A percentile compares a stretch with the other conserved stretches of the same genome.
Conservation (phyloP, 2,888 invertebrate species). For the Itoplectis maculator region DNA sequence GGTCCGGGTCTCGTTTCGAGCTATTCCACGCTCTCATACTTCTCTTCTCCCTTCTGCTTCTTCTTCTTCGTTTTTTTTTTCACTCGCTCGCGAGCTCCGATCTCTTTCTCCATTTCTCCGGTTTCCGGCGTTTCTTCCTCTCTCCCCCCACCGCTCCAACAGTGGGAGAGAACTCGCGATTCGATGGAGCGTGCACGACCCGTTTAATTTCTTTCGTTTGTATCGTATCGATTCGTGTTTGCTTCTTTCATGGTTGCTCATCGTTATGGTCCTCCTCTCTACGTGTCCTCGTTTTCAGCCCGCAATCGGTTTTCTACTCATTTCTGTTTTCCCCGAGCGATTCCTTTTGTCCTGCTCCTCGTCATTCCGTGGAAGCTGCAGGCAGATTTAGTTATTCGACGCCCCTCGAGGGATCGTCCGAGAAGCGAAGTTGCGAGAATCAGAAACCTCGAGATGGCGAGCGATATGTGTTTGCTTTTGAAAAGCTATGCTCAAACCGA, state of each 20-base stretch:
- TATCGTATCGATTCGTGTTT: conserved; percentile 64
- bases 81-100: conserved; percentile 20
- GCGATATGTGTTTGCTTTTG: no score
- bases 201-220: conserved; percentile 68
- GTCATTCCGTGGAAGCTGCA: not conserved
- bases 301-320: conserved; percentile 49
- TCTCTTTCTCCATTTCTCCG: conserved; percentile 49
- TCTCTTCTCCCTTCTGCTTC: conserved; percentile 61
- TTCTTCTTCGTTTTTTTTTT: conserved; percentile 60
- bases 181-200: conserved; percentile 63
- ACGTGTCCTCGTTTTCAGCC: conserved; percentile 24
- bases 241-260: conserved; percentile 54
- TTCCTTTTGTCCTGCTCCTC: conserved; percentile 15
- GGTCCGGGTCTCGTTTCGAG: conserved; percentile 54
- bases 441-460: no score
- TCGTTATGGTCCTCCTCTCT: conserved; percentile 39
- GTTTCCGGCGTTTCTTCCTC: conserved; percentile 43
- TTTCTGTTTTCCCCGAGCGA: conserved; percentile 51
- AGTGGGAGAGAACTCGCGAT: conserved; percentile 41
- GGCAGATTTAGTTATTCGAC: not conserved
- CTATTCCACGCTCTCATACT: conserved; percentile 48
- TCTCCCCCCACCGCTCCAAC: conserved; percentile 2
- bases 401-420: not conserved
- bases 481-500: no score
- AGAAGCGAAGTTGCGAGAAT: no score